Percentiles rank a stretch among this genome's conserved stretches.
Conservation (phyloP, 2,888 invertebrate species). For the Drosophila algonquin region DNA sequence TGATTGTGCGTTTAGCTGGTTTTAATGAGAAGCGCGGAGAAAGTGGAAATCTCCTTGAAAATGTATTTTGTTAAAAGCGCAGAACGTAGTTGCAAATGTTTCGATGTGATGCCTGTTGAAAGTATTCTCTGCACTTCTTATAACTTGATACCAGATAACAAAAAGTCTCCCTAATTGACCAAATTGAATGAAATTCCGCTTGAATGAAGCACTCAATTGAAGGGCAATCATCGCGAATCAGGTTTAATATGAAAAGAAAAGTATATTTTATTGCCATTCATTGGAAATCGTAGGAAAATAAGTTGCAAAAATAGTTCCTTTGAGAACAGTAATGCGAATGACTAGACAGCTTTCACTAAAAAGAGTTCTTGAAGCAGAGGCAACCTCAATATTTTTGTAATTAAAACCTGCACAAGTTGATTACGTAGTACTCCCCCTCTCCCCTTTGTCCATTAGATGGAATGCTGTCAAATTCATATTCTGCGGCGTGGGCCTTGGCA, state of each 20-base stretch:
- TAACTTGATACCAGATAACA: too few relatives aligned
- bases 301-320: not conserved
- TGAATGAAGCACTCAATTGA: too few relatives aligned
- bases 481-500: conserved; percentile 61
- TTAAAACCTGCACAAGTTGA: conserved; percentile 74
- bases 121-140: too few relatives aligned
- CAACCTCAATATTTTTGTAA: conserved; percentile 57
- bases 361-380: too few relatives aligned
- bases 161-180: too few relatives aligned
- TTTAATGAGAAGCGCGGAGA: conserved; percentile 11
- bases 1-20: conserved; percentile 9
- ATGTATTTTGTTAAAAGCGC: not conserved
- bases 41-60: not conserved
- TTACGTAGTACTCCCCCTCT: conserved; percentile 44
- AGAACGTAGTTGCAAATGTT: too few relatives aligned
- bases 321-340: not conserved
- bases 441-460: conserved; percentile 15
- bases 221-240: too few relatives aligned
- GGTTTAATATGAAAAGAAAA: too few relatives aligned
- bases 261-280: too few relatives aligned
- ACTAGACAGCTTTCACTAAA: not conserved
- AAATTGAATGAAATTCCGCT: not conserved
- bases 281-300: not conserved
- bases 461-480: conserved; percentile 75
- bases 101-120: too few relatives aligned